Conservation (phyloP, 2,113 vertebrate genomes). For the Gadus chalcogrammus region DNA sequence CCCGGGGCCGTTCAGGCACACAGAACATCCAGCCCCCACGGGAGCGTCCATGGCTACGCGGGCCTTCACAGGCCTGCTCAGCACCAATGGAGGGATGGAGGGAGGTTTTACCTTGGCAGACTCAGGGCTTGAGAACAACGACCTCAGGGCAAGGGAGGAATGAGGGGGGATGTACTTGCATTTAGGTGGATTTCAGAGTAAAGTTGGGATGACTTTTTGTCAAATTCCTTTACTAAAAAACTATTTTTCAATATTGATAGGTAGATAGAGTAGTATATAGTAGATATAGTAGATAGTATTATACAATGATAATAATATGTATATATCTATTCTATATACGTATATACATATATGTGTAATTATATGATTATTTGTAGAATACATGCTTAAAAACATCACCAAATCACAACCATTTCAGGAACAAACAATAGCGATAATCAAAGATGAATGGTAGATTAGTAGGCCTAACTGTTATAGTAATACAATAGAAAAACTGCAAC, state of each 20-base stretch:
- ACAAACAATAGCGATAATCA: neutral
- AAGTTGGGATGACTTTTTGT: neutral
- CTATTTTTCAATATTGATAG: too few relatives aligned
- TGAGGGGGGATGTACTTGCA: neutral
- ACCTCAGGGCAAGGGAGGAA: neutral
- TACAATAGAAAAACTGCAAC: neutral
- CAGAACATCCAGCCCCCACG: neutral
- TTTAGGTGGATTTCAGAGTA: neutral
- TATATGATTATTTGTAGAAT: slow-evolving; percentile 1
- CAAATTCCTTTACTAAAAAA: too few relatives aligned
- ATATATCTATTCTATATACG: neutral
- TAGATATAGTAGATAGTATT: neutral
- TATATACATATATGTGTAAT: neutral
- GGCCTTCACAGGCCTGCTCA: neutral
- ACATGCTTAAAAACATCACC: neutral
- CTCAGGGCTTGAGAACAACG: too few relatives aligned
- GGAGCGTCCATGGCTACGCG: neutral
- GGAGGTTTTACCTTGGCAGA: too few relatives aligned
- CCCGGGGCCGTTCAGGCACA: slow-evolving; percentile 15
- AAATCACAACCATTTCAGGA: neutral
- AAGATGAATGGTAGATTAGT: neutral
- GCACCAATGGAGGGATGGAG: neutral
- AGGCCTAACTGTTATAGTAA: neutral
- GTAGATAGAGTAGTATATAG: too few relatives aligned
- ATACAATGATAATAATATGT: neutral